Conservation (phyloP, 2,113 vertebrate genomes). For the Archilochus colubris region DNA sequence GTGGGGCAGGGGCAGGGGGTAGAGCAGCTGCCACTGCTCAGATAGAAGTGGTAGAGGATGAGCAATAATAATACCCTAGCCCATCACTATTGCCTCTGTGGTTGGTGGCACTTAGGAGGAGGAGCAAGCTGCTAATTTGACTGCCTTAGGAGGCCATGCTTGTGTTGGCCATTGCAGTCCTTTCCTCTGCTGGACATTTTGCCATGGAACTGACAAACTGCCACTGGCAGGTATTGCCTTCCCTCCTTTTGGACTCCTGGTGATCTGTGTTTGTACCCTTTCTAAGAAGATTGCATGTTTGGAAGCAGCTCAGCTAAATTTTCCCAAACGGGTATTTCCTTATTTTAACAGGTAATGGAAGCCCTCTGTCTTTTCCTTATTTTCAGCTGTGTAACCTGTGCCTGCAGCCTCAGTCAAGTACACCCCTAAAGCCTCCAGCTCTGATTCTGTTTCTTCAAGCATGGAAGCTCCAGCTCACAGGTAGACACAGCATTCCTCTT, state of each 20-base stretch:
- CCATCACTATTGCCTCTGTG: background rate
- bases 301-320: background rate
- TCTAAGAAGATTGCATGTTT: background rate
- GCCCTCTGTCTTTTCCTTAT: background rate
- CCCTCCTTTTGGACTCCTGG: background rate
- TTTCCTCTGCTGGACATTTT: background rate
- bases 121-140: background rate
- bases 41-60: background rate
- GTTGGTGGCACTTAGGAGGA: background rate
- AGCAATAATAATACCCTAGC: background rate
- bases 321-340: background rate
- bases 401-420: background rate
- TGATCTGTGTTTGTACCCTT: background rate
- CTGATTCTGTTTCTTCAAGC: background rate
- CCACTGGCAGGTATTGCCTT: background rate
- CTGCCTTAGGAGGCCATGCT: background rate
- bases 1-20: slow-evolving; percentile 1
- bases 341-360: background rate
- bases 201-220: background rate
- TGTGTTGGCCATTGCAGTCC: background rate
- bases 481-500: background rate
- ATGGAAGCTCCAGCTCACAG: background rate
- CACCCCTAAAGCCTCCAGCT: background rate
- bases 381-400: background rate
- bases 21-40: slow-evolving; percentile 11